Evolutionary conservation across 2,113 vertebrate genomes (phyloP).

Genomic region (Rousettus leschenaultii): DNA sequence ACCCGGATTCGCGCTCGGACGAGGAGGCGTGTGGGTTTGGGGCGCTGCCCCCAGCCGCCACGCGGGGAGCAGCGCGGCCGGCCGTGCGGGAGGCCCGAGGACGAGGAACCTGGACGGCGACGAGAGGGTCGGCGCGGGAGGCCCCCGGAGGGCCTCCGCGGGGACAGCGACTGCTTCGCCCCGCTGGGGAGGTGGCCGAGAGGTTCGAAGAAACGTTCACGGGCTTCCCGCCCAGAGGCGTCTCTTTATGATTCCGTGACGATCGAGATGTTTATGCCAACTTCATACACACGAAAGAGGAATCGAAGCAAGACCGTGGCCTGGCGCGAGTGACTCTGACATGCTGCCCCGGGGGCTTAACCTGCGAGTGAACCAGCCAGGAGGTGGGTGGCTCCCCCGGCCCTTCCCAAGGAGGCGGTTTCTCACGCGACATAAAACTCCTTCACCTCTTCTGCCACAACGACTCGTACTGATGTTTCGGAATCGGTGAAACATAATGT

Average conservation of each 20-base stretch:
- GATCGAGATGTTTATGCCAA: conserved; percentile 59
- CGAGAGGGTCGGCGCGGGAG: neutral
- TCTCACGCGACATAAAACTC: conserved; percentile 27
- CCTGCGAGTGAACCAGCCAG: conserved; percentile 60
- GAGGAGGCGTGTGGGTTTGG: neutral
- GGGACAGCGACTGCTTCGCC: neutral
- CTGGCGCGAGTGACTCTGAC: conserved; percentile 52
- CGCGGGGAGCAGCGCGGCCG: conserved; percentile 11
- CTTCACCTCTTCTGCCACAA: conserved; percentile 7
- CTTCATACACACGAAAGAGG: conserved; percentile 58
- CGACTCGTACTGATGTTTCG: conserved; percentile 53
- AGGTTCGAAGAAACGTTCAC: conserved; percentile 30
- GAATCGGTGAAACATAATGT: conserved; percentile 68
- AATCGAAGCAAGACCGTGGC: conserved; percentile 63
- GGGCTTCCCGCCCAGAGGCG: neutral
- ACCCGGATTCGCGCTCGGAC: neutral
- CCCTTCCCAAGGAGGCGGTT: conserved; percentile 1
- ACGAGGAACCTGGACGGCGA: neutral
- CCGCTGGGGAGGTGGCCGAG: neutral
- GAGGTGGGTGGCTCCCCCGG: conserved; percentile 59
- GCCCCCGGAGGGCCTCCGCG: neutral
- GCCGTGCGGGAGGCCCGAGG: neutral
- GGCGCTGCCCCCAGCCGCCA: neutral
- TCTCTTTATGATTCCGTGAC: conserved; percentile 37
- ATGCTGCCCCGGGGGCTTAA: conserved; percentile 49